Percentiles rank a stretch among this genome's conserved stretches.
phyloP scores from a whole-genome alignment of 2,113 vertebrate species.

The Centropus bengalensis region DNA sequence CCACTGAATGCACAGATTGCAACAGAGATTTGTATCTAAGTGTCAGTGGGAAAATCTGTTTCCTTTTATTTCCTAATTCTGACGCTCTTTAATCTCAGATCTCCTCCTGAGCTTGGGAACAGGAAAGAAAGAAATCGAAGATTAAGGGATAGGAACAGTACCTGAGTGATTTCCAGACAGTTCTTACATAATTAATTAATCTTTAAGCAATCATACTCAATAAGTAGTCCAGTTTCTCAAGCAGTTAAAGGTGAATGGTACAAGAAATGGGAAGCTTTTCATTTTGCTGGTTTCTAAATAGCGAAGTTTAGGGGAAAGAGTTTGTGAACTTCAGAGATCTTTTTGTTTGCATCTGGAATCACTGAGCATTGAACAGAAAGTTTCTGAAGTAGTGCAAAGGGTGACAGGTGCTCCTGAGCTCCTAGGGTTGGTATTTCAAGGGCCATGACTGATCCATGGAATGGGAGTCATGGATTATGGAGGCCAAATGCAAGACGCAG shows the following conservation, averaged over 20 bases:
- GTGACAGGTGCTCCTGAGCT: neutral
- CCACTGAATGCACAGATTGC: neutral
- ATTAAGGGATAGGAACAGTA: neutral
- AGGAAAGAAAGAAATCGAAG: neutral
- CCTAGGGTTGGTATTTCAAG: neutral
- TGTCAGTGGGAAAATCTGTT: neutral
- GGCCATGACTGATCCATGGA: neutral
- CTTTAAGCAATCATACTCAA: neutral
- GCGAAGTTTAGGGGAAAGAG: neutral
- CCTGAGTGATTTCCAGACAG: neutral
- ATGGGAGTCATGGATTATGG: neutral
- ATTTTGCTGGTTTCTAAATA: neutral
- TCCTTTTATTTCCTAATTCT: constrained; percentile 8
- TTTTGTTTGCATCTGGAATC: neutral
- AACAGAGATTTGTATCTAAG: neutral
- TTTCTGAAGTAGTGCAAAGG: neutral
- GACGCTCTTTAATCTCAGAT: neutral
- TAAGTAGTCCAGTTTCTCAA: neutral
- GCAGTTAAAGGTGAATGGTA: neutral
- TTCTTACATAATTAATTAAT: neutral
- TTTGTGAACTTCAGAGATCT: neutral
- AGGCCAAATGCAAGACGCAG: neutral
- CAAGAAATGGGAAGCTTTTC: neutral
- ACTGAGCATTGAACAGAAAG: accelerated
- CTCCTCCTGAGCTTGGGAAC: neutral